Conservation (phyloP, 2,797 vertebrate genomes). For the Neosalanx taihuensis region DNA sequence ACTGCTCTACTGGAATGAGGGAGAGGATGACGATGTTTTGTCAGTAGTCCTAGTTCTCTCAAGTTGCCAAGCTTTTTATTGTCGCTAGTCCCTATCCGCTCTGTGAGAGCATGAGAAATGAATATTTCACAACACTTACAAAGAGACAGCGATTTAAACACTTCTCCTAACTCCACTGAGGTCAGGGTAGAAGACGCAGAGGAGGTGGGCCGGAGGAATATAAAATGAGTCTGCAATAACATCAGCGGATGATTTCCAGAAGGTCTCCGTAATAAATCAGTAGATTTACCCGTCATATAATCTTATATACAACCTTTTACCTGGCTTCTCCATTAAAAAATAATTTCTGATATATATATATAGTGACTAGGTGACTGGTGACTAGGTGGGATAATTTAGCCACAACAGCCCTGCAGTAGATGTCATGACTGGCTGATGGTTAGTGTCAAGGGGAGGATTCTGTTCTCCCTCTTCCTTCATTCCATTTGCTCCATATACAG, state of each 20-base stretch:
- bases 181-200: not conserved
- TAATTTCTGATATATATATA: too few species aligned
- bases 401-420: slow-evolving; percentile 16
- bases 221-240: not conserved
- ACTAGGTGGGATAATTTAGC: not conserved
- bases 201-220: not conserved
- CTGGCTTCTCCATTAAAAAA: too few species aligned
- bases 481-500: slow-evolving; percentile 35
- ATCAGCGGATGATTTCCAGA: too few species aligned
- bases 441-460: slow-evolving; percentile 36
- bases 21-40: slow-evolving; percentile 42
- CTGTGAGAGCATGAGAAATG: slow-evolving; percentile 59
- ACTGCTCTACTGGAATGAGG: too few species aligned
- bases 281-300: too few species aligned
- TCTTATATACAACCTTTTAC: too few species aligned
- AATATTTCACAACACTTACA: slow-evolving; percentile 62
- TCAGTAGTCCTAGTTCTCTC: slow-evolving; percentile 41
- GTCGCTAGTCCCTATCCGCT: slow-evolving; percentile 51
- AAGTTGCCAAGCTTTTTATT: slow-evolving; percentile 54
- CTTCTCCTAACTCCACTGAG: slow-evolving; percentile 33
- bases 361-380: too few species aligned
- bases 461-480: slow-evolving; percentile 10
- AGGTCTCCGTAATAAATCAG: too few species aligned
- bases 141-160: slow-evolving; percentile 59
- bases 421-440: slow-evolving; percentile 30